These are phyloP conservation scores for Athalia rosae DNA, from an alignment of 2,888 invertebrate genomes.

Conservation along the genomic window DNA sequence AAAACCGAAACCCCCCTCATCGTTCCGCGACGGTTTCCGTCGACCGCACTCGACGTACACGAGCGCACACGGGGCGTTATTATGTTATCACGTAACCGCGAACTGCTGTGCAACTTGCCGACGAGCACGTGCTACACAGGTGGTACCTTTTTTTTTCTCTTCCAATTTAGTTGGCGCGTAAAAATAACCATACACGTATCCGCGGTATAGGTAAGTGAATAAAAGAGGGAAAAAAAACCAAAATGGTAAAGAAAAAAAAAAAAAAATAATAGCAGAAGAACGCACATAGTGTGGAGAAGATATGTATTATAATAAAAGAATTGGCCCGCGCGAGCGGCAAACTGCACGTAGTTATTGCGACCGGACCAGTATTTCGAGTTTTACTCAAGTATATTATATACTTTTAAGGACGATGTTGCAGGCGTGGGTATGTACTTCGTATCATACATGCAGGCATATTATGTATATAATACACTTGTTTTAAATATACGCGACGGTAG, in stretches of 20 bases:
- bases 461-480: background rate
- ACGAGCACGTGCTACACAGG: conserved; percentile 48
- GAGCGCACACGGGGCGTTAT: conserved; percentile 26
- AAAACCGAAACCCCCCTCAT: conserved; percentile 45
- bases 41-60: conserved; percentile 33
- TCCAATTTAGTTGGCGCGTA: background rate
- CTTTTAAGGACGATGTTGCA: conserved; percentile 27
- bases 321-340: conserved; percentile 50
- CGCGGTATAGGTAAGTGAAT: background rate
- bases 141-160: background rate
- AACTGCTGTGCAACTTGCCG: conserved; percentile 15
- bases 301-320: conserved; percentile 59
- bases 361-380: conserved; percentile 65
- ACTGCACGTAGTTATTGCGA: conserved; percentile 55
- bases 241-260: conserved; percentile 24
- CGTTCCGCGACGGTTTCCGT: conserved; percentile 36
- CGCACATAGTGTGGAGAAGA: conserved; percentile 45
- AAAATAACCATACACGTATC: conserved; percentile 15
- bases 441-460: background rate
- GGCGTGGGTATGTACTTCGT: conserved; percentile 29
- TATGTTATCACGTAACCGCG: background rate
- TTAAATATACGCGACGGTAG: background rate
- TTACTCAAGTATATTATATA: conserved; percentile 45
- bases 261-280: conserved; percentile 42
- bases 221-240: conserved; percentile 22